These are phyloP conservation scores for Acanthisitta chloris DNA, from an alignment of 2,113 vertebrate species.

Conservation along the genomic window DNA sequence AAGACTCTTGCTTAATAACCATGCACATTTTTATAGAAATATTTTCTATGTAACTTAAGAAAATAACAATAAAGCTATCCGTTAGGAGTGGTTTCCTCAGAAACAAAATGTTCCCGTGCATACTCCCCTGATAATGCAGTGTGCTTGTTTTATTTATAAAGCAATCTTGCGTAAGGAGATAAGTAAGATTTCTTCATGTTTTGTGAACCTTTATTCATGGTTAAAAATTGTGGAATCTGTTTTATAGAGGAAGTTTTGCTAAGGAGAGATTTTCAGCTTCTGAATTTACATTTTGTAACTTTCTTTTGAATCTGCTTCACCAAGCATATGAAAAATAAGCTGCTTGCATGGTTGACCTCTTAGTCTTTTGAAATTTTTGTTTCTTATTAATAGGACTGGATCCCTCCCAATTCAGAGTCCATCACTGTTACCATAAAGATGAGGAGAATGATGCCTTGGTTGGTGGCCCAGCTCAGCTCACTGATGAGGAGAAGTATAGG, in stretches of 20 bases:
- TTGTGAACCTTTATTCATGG: constrained; percentile 23
- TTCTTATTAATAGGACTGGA: constrained; percentile 86
- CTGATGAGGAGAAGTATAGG: constrained; percentile 92
- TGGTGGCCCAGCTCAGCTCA: constrained; percentile 88
- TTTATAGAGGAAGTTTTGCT: constrained; percentile 20
- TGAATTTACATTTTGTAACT: constrained; percentile 44
- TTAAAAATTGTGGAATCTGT: constrained; percentile 43
- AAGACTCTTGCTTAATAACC: constrained; percentile 69
- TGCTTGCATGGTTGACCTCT: constrained; percentile 56
- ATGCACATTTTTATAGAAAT: constrained; percentile 67
- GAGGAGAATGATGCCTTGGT: constrained; percentile 87
- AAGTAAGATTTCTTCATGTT: constrained; percentile 54
- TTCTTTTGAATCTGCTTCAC: constrained; percentile 53
- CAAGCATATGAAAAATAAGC: constrained; percentile 52
- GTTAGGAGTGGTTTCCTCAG: constrained; percentile 55
- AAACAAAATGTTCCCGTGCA: constrained; percentile 50
- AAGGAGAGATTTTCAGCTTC: constrained; percentile 41
- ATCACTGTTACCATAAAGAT: constrained; percentile 88
- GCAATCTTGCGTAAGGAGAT: constrained; percentile 53
- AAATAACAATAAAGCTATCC: constrained; percentile 68
- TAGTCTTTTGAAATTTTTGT: constrained; percentile 65
- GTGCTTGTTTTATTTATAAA: constrained; percentile 72
- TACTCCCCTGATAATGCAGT: constrained; percentile 50
- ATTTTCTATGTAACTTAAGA: constrained; percentile 61
- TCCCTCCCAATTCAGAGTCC: constrained; percentile 89